Percentiles rank a stretch among this genome's conserved stretches.
Evolutionary conservation across 2,113 vertebrate genomes (phyloP).

Genomic region (Poicephalus meyeri): DNA sequence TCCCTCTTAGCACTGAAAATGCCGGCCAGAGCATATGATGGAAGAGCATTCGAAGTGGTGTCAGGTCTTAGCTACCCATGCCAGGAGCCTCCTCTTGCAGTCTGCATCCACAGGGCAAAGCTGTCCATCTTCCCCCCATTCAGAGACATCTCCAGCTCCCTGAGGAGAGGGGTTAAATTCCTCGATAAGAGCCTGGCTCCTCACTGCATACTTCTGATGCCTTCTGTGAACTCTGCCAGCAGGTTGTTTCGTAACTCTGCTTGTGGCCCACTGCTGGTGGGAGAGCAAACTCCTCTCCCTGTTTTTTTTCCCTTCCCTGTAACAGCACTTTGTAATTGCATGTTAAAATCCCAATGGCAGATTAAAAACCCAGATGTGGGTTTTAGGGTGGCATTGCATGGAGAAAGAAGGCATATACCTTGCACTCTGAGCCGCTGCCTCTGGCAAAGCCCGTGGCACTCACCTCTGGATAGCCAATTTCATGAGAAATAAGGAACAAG

Average conservation of each 20-base stretch:
- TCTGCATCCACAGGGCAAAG: not conserved
- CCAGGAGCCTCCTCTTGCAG: not conserved
- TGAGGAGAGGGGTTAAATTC: not conserved
- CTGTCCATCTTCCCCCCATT: not conserved
- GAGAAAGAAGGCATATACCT: not conserved
- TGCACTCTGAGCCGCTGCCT: not conserved
- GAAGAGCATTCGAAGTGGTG: not conserved
- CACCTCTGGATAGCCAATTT: not conserved
- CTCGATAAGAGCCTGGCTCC: slow-evolving; percentile 16
- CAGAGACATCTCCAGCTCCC: not conserved
- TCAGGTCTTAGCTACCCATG: not conserved
- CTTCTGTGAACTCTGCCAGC: slow-evolving; percentile 16
- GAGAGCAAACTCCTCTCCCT: not conserved
- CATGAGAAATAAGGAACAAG: not conserved
- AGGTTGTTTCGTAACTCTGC: slow-evolving; percentile 39
- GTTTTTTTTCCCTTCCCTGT: not conserved
- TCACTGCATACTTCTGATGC: slow-evolving; percentile 38
- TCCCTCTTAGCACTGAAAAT: fast-evolving
- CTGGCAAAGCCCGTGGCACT: fast-evolving
- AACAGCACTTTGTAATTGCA: not conserved
- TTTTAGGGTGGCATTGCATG: not conserved
- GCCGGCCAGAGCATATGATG: fast-evolving
- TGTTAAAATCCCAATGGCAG: not conserved
- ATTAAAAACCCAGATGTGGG: not conserved
- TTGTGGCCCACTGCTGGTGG: not conserved